Percentiles rank a stretch among this genome's conserved stretches.
Evolutionary conservation across 2,888 invertebrate genomes (phyloP).

Genomic region (Idaea straminata): DNA sequence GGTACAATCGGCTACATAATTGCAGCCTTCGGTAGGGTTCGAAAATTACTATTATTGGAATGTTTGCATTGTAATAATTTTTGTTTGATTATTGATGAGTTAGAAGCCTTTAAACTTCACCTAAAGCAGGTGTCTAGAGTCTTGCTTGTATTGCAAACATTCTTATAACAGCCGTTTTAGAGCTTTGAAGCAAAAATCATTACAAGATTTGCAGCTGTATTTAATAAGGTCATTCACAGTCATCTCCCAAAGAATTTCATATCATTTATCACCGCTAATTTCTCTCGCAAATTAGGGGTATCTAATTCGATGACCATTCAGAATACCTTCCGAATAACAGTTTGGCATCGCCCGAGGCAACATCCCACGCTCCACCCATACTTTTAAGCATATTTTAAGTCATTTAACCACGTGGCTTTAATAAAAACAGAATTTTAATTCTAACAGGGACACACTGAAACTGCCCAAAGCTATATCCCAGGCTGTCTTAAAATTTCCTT

Average conservation of each 20-base stretch:
- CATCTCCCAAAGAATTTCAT: background rate
- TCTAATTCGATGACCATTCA: background rate
- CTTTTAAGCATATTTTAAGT: background rate
- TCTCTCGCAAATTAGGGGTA: background rate
- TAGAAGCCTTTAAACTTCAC: too few species aligned
- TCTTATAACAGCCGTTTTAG: too few species aligned
- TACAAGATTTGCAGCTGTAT: background rate
- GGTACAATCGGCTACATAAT: too few species aligned
- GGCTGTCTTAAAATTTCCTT: conserved; percentile 38
- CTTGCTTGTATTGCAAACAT: too few species aligned
- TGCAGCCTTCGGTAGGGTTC: too few species aligned
- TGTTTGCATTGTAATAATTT: too few species aligned
- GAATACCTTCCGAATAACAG: conserved; percentile 10
- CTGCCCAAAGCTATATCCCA: conserved; percentile 56
- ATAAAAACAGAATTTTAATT: conserved; percentile 37
- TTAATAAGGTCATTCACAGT: background rate
- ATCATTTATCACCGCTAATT: background rate
- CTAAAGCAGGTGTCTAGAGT: too few species aligned
- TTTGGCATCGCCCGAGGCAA: conserved; percentile 54
- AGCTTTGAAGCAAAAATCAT: too few species aligned
- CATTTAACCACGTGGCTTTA: conserved; percentile 41
- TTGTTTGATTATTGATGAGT: too few species aligned
- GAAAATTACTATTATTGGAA: too few species aligned
- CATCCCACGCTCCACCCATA: conserved; percentile 52
- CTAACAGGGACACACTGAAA: conserved; percentile 38